Evolutionary conservation across 2,113 vertebrate species (phyloP).

Genomic region (Sphaerodactylus townsendi): DNA sequence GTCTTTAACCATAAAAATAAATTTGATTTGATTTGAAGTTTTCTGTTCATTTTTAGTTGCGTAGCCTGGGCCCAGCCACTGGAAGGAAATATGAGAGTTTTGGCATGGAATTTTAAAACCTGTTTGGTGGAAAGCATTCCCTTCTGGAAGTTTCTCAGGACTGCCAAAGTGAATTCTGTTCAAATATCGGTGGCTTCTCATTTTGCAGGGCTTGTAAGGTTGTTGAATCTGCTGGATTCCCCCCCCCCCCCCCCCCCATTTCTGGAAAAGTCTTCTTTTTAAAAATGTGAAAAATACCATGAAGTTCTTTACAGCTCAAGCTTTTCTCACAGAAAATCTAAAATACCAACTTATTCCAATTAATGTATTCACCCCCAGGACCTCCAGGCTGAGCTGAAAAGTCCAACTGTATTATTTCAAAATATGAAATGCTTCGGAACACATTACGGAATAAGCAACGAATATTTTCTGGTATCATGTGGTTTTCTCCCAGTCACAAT

Average conservation of each 20-base stretch:
- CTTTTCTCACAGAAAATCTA: constrained; percentile 24
- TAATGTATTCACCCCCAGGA: constrained; percentile 1
- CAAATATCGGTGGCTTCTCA: constrained; percentile 47
- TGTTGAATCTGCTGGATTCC: constrained; percentile 28
- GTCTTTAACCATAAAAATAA: too few relatives aligned
- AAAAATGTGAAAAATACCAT: background rate
- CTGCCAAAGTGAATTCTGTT: constrained; percentile 46
- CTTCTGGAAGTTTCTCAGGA: background rate
- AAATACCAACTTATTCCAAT: background rate
- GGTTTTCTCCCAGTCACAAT: constrained; percentile 19
- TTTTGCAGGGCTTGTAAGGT: background rate
- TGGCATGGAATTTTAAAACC: background rate
- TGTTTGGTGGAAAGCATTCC: background rate
- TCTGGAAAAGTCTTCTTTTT: background rate
- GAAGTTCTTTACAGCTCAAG: background rate
- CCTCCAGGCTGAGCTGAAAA: background rate
- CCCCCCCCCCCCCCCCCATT: background rate
- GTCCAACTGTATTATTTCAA: background rate
- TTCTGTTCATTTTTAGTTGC: background rate
- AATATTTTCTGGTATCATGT: background rate
- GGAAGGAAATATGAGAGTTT: background rate
- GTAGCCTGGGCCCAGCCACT: background rate
- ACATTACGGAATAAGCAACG: constrained; percentile 12
- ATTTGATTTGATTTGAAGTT: too few relatives aligned
- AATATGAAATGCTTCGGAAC: background rate